Base-by-base conservation (phyloP, 2,797 vertebrate genomes). In the Euphonia xanthogaster region DNA sequence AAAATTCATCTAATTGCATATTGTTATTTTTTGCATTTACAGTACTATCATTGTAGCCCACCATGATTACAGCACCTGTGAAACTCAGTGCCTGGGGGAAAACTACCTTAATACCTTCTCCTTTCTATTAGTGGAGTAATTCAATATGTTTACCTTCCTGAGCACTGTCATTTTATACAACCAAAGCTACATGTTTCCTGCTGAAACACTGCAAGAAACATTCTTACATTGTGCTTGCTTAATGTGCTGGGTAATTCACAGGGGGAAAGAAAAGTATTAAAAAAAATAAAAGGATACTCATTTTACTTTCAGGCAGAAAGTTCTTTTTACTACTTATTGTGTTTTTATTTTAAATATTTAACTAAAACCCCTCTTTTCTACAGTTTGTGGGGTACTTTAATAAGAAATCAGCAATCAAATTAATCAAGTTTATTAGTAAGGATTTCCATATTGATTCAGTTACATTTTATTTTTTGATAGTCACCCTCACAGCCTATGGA, bases 1-100 rank as follows among this genome's bases (percentile, higher is more conserved):
- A 95, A 92, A 92, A 96, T 86, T 83, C 51, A 58, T 55, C 66
- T 93, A 96, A 97, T 89, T 82, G 63, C 66, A 95, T 81, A 89
- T 70, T 87, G 82, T 78, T 94, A 62, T 81, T 96, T 89, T 61
- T 80, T 92, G 55, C 80, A 89, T 91, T 88, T 94, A 93, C 86
- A 95, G 79, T 86, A 50, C 71, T 54, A 45, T 96, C 80, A 73
- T 60, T 96, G 86, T 93, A 91, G 75, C 75, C 80, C 78, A 86
- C 70, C 57, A 42, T 35, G 53, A 88, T 76, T 92, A 93, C 85
- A 92, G 86, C 89, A 96, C 83, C 89, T 95, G 95, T 61, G 77
- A 92, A 95, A 95, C 44, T 60, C 37, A 23, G 51, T 81, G 94
- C 93, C 88, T 67, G 51, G 53, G 88, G 84, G 21, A 76, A 93